Percentiles rank a stretch among this genome's conserved stretches.
These are phyloP conservation scores for Girardinus metallicus DNA, from an alignment of 2,797 vertebrate species.

Conservation along the genomic window DNA sequence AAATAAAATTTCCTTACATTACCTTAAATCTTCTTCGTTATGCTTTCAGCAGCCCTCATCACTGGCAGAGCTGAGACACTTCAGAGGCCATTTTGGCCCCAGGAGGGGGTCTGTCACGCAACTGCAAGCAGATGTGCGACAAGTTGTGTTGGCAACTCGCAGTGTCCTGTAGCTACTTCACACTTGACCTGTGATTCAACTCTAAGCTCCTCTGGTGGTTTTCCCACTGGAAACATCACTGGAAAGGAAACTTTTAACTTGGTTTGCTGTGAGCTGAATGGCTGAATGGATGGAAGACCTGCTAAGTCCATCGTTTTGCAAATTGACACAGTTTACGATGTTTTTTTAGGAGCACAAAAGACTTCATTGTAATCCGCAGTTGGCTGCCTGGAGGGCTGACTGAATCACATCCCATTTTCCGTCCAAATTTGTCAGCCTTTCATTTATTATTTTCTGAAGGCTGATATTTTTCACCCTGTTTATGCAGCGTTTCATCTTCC, in stretches of 20 bases:
- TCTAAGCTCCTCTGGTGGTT: slow-evolving; percentile 17
- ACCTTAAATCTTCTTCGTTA: neutral
- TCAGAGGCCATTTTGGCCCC: slow-evolving; percentile 47
- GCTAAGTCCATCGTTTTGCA: neutral
- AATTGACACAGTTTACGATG: neutral
- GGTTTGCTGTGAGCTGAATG: neutral
- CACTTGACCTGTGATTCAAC: slow-evolving; percentile 57
- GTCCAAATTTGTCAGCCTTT: slow-evolving; percentile 22
- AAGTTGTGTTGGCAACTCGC: slow-evolving; percentile 16
- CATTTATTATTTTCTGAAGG: slow-evolving; percentile 23
- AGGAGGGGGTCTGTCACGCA: slow-evolving; percentile 52
- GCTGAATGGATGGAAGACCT: neutral
- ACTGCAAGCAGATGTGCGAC: slow-evolving; percentile 36
- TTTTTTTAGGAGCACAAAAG: slow-evolving; percentile 8
- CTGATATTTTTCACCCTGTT: slow-evolving; percentile 48
- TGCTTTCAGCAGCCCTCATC: slow-evolving; percentile 50
- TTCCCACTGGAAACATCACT: slow-evolving; percentile 40
- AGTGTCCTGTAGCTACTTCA: slow-evolving; percentile 18
- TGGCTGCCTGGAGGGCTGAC: slow-evolving; percentile 7
- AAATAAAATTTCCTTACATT: too few relatives aligned
- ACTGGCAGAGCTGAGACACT: slow-evolving; percentile 43
- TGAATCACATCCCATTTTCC: slow-evolving; percentile 20
- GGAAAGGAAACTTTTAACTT: neutral
- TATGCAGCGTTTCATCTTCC: slow-evolving; percentile 45
- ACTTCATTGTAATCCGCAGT: slow-evolving; percentile 3